Conservation (phyloP, 2,888 invertebrate species). For the Aphrophora alni region DNA sequence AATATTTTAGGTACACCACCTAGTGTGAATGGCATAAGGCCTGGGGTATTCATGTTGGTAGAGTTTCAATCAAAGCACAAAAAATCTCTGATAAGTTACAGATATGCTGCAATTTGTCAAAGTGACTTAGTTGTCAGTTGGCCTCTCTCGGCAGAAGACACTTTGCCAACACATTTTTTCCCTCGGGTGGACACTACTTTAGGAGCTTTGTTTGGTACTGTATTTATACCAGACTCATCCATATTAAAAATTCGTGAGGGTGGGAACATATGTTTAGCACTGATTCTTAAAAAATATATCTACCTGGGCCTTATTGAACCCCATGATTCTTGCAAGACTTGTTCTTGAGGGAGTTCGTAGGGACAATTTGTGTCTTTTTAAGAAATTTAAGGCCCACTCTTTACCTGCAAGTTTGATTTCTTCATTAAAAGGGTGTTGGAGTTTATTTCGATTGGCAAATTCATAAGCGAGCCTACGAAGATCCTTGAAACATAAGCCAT, state of each 20-base stretch:
- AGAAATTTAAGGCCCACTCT: background rate
- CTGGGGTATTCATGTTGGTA: too few species aligned
- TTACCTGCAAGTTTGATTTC: background rate
- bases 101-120: too few species aligned
- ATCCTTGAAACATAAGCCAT: background rate
- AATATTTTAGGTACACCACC: too few species aligned
- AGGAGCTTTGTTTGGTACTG: conserved; percentile 7
- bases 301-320: conserved; percentile 27
- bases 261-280: background rate
- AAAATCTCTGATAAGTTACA: too few species aligned
- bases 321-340: conserved; percentile 16
- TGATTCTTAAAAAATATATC: conserved; percentile 16
- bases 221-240: conserved; percentile 11
- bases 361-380: background rate
- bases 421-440: background rate
- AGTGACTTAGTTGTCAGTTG: background rate
- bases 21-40: too few species aligned
- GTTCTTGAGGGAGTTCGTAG: conserved; percentile 2
- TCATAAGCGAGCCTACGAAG: background rate
- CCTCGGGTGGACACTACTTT: background rate
- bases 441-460: background rate
- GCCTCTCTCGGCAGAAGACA: background rate
- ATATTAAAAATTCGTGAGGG: conserved; percentile 11
- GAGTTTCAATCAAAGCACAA: too few species aligned
- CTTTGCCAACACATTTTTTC: conserved; percentile 8